phyloP scores from a whole-genome alignment of 2,113 vertebrate species.

The Caretta caretta region DNA sequence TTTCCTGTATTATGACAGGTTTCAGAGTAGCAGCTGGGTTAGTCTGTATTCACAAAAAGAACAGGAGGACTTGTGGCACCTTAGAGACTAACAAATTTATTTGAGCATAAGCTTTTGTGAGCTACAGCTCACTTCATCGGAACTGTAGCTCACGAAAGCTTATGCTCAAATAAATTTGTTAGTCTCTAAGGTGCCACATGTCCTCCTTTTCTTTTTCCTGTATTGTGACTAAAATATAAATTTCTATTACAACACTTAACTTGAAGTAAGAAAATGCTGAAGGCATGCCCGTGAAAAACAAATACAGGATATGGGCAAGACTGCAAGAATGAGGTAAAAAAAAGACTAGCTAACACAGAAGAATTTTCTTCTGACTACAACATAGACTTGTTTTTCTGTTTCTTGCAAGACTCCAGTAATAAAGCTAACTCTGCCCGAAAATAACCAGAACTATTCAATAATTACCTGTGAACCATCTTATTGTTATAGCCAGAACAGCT shows the following conservation, averaged over 20 bases:
- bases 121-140: too few species aligned
- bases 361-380: constrained; percentile 62
- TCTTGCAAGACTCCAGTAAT: constrained; percentile 16
- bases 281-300: constrained; percentile 71
- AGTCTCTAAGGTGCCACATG: too few species aligned
- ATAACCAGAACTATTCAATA: not conserved
- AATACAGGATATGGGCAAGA: constrained; percentile 77
- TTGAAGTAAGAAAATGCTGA: constrained; percentile 59
- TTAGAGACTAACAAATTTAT: too few species aligned
- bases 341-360: constrained; percentile 64
- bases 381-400: not conserved
- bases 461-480: not conserved
- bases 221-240: constrained; percentile 12
- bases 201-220: too few species aligned
- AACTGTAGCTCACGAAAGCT: too few species aligned
- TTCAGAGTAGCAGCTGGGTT: too few species aligned
- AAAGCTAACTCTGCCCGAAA: not conserved
- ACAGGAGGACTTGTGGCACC: too few species aligned
- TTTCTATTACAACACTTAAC: constrained; percentile 54
- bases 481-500: not conserved
- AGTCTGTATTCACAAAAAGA: too few species aligned
- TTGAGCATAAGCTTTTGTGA: too few species aligned
- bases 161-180: too few species aligned
- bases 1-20: constrained; percentile 32
- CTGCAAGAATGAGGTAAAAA: constrained; percentile 66